Evolutionary conservation across 2,113 vertebrate species (phyloP).

Genomic region (Pelodiscus sinensis): DNA sequence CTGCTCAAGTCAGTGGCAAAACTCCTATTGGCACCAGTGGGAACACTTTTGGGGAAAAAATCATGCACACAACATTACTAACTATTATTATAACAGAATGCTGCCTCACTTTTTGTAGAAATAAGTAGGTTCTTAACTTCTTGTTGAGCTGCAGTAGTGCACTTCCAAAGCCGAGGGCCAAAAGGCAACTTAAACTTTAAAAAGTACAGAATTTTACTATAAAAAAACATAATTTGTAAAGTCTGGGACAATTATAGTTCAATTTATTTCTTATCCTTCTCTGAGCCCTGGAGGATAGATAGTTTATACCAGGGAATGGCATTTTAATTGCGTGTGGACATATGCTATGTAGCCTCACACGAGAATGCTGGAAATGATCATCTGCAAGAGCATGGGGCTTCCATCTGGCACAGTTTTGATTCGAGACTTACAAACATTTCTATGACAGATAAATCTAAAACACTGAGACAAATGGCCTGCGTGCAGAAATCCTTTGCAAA

Average conservation of each 20-base stretch:
- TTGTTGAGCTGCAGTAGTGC: not conserved
- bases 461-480: constrained; percentile 11
- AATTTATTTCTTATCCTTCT: constrained; percentile 13
- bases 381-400: constrained; percentile 60
- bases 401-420: constrained; percentile 62
- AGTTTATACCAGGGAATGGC: constrained; percentile 14
- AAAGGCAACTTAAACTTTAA: constrained; percentile 5
- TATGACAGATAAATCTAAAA: constrained; percentile 10
- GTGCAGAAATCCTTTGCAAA: not conserved
- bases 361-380: constrained; percentile 71
- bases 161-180: not conserved
- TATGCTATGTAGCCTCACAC: constrained; percentile 43
- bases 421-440: constrained; percentile 43
- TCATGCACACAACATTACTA: accelerated
- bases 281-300: constrained; percentile 13
- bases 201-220: not conserved
- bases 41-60: accelerated
- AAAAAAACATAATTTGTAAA: not conserved
- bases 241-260: not conserved
- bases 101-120: not conserved
- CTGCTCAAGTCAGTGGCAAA: accelerated
- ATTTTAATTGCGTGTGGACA: constrained; percentile 60
- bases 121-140: not conserved
- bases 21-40: accelerated
- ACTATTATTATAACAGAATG: not conserved